Base-by-base conservation (phyloP, 2,888 invertebrate genomes). In the Melanostoma mellinum region DNA sequence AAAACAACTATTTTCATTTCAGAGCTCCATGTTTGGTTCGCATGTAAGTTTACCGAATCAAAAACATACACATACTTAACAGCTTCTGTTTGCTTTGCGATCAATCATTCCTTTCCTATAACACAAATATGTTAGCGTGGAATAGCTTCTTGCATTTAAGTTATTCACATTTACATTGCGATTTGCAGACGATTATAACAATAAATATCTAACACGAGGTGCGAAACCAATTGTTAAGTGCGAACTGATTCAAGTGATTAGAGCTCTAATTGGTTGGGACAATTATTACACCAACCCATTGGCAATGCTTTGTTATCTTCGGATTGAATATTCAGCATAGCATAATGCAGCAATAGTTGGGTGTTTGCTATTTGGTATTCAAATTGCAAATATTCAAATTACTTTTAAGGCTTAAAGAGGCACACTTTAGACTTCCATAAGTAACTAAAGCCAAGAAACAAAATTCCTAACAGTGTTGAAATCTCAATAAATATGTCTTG, bases 151-250 rank as follows among this genome's bases (percentile, higher is more conserved):
- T 67, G 52, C 35, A 6, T 58, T 44, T 32, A 60, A 61, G 38
- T n/a, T 56, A 75, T 79, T 74, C 63, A 68, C 74, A 74, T 74
- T 79, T 61, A 42, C 4, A 40, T 33, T 38, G 32, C 50, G 38
- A 20, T 38, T 50, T 9, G n/a, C 44, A 63, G 50, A 30, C 56
- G 46, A 20, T 20, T 61, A 42, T 53, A 75, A 46, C 75, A 53
- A 36, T 44, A 69, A 75, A 61, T 63, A 61, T 33, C 36, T 56
- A 65, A 69, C 42, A 46, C 40, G 38, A 69, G 72, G 78, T 78
- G 73, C 65, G 52, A 78, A 77, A 58, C 50, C 44, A 52, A 44
- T 58, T 36, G 30, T 56, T 56, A 48, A 72, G 53, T 65, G 44
- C 72, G 38, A 67, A 56, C 61, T 48, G 55, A 65, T 74, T 40